Evolutionary conservation across 2,113 vertebrate species (phyloP).

Genomic region (Dasypus novemcinctus): DNA sequence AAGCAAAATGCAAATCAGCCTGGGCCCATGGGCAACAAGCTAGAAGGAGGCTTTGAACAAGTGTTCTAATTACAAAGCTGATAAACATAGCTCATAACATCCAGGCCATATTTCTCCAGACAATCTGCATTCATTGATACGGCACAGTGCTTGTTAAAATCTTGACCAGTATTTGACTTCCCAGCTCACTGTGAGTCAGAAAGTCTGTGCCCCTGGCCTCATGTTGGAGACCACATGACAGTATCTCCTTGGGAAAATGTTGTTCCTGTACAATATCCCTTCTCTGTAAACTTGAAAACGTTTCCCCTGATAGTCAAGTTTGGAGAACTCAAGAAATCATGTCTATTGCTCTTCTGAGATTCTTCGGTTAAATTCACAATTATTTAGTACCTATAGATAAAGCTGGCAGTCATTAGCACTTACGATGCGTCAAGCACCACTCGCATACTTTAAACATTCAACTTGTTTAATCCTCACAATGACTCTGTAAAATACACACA

Average conservation of each 20-base stretch:
- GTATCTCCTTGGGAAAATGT: not conserved
- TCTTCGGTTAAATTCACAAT: not conserved
- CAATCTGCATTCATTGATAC: not conserved
- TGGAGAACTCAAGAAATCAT: not conserved
- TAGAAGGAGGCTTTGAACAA: constrained; percentile 16
- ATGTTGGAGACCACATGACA: not conserved
- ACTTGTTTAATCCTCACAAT: not conserved
- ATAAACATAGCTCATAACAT: not conserved
- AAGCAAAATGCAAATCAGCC: constrained; percentile 31
- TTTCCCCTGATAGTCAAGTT: not conserved
- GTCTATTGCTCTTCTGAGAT: not conserved
- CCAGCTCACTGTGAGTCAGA: not conserved
- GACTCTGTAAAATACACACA: not conserved
- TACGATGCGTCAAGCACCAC: not conserved
- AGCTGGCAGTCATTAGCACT: not conserved
- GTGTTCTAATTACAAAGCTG: constrained; percentile 13
- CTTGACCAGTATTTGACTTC: not conserved
- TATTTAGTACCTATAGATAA: not conserved
- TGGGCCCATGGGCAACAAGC: not conserved
- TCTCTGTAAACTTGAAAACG: not conserved
- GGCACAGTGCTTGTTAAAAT: not conserved
- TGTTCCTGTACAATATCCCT: not conserved
- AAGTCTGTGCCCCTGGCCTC: not conserved
- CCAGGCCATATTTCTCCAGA: not conserved
- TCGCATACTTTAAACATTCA: not conserved